These are phyloP conservation scores for Eumerus sabulonum DNA, from an alignment of 2,888 invertebrate genomes.

Conservation along the genomic window DNA sequence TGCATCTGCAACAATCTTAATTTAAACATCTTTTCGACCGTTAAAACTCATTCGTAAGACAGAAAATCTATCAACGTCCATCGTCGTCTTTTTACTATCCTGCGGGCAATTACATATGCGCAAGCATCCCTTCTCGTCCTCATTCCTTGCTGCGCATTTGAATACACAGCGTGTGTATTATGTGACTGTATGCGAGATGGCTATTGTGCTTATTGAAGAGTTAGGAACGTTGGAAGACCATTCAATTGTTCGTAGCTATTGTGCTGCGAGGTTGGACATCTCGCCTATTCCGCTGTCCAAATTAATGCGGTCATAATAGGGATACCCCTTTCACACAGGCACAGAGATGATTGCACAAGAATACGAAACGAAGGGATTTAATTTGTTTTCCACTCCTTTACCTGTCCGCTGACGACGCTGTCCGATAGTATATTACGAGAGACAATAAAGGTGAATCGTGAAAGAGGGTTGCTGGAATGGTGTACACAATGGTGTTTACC, in stretches of 20 bases:
- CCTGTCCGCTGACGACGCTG: slow-evolving; percentile 61
- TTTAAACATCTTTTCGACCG: slow-evolving; percentile 47
- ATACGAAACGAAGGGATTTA: slow-evolving; percentile 52
- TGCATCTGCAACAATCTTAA: slow-evolving; percentile 23
- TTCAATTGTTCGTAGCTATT: slow-evolving; percentile 73
- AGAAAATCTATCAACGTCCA: slow-evolving; percentile 45
- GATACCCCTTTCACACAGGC: slow-evolving; percentile 68
- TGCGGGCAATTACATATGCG: slow-evolving; percentile 51
- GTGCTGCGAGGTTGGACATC: slow-evolving; percentile 77
- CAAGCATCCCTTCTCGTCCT: slow-evolving; percentile 7
- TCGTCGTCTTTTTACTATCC: slow-evolving; percentile 45
- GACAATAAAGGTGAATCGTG: not conserved
- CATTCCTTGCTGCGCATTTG: slow-evolving; percentile 37
- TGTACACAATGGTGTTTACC: slow-evolving; percentile 53
- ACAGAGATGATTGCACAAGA: slow-evolving; percentile 49
- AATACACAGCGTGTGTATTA: slow-evolving; percentile 12
- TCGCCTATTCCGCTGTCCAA: slow-evolving; percentile 75
- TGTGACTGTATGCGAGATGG: no score
- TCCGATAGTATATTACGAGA: slow-evolving; percentile 62
- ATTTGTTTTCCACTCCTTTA: slow-evolving; percentile 65
- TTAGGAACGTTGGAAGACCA: slow-evolving; percentile 71
- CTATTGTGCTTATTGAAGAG: slow-evolving; percentile 60
- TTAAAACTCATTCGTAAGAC: slow-evolving; percentile 56
- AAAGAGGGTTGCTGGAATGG: slow-evolving; percentile 29
- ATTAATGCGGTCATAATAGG: slow-evolving; percentile 71